These are phyloP conservation scores for Willisornis vidua DNA, from an alignment of 2,113 vertebrate species.

Conservation along the genomic window DNA sequence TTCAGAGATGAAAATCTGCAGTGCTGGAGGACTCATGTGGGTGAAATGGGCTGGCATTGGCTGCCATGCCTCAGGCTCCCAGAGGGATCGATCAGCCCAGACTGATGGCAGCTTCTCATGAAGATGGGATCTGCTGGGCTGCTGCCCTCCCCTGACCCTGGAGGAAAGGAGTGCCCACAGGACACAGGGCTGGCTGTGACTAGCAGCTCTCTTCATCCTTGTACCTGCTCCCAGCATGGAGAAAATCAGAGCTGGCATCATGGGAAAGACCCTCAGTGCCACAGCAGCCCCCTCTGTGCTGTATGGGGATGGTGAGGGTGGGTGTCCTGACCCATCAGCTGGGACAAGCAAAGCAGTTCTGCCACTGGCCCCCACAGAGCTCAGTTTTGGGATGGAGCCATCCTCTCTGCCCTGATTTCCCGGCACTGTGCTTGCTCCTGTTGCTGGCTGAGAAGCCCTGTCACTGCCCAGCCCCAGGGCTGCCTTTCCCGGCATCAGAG, in stretches of 20 bases:
- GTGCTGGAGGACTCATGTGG: neutral
- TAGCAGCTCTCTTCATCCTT: neutral
- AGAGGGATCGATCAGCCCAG: accelerated
- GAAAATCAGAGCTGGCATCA: neutral
- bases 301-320: accelerated
- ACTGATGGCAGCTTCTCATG: accelerated
- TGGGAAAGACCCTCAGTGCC: neutral
- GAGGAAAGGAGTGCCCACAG: accelerated
- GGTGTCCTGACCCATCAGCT: accelerated
- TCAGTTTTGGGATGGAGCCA: neutral
- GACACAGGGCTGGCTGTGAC: neutral
- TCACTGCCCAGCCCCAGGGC: neutral
- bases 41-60: neutral
- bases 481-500: neutral
- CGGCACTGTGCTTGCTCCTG: accelerated
- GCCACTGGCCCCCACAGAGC: accelerated
- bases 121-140: neutral
- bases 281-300: neutral
- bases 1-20: neutral
- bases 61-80: neutral
- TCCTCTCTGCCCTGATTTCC: neutral
- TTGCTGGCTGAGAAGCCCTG: neutral
- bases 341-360: neutral
- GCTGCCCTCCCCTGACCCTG: neutral
- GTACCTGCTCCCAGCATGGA: neutral